phyloP scores from a whole-genome alignment of 2,113 vertebrate species.

The Lipotes vexillifer region DNA sequence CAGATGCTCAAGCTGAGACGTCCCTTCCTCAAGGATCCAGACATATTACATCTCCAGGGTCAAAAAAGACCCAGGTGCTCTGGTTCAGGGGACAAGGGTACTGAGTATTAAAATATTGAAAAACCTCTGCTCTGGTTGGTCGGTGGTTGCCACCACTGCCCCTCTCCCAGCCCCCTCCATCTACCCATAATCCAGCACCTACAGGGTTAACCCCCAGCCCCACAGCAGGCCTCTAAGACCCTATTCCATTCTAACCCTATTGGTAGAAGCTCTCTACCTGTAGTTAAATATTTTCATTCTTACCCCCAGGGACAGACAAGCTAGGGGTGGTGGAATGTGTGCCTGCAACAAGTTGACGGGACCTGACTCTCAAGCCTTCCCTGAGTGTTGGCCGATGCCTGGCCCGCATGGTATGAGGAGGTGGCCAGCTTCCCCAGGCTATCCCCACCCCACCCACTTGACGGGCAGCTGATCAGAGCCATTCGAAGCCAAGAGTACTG shows the following conservation, averaged over 20 bases:
- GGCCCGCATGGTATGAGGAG: fast-evolving
- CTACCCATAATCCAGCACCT: background rate
- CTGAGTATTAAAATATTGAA: background rate
- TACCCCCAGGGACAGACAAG: background rate
- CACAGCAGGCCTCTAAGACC: background rate
- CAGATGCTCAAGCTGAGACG: too few species aligned
- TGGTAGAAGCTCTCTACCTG: background rate
- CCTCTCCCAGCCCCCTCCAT: background rate
- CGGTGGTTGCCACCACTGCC: background rate
- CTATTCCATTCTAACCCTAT: background rate
- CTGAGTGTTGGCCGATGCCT: fast-evolving
- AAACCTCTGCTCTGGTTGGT: background rate
- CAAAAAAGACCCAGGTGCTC: background rate
- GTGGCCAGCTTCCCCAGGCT: background rate
- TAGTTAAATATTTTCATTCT: background rate
- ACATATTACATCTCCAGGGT: background rate
- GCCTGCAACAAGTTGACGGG: background rate
- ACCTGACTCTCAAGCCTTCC: background rate
- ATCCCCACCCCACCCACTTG: background rate
- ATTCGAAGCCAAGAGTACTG: background rate
- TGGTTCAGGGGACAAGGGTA: background rate
- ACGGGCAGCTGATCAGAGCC: background rate
- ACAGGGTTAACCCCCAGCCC: background rate
- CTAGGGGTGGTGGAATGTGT: background rate
- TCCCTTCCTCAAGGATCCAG: background rate